Percentiles rank a stretch among this genome's conserved stretches.
Evolutionary conservation across 2,888 invertebrate genomes (phyloP).

Genomic region (Gortyna flavago): DNA sequence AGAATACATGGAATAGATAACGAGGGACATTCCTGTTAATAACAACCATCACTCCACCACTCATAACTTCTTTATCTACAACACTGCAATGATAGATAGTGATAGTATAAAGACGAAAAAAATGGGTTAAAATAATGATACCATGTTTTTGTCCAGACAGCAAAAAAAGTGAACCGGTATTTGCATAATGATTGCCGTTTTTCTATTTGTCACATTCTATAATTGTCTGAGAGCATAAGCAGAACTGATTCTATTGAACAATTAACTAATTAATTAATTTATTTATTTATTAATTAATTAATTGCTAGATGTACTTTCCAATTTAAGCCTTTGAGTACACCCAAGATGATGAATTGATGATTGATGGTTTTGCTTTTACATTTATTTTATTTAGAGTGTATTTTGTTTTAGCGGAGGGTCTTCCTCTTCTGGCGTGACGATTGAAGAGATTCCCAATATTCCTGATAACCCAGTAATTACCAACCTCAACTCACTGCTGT

Average conservation of each 20-base stretch:
- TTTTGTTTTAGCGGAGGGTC: slow-evolving; percentile 44
- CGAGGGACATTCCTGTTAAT: not conserved
- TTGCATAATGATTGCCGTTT: not conserved
- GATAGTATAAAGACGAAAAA: no score
- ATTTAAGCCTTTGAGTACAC: slow-evolving; percentile 8
- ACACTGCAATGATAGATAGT: no score
- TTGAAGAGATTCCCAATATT: slow-evolving; percentile 47
- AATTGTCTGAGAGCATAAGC: no score
- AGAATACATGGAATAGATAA: not conserved
- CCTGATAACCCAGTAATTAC: slow-evolving; percentile 70
- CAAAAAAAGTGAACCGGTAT: not conserved
- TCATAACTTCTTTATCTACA: not conserved
- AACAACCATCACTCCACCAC: not conserved
- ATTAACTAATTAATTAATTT: no score
- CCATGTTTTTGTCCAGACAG: no score
- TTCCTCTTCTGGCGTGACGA: slow-evolving; percentile 13
- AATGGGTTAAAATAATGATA: no score
- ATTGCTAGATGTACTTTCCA: no score
- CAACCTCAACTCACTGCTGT: slow-evolving; percentile 77
- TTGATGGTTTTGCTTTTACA: no score
- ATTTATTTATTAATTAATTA: no score
- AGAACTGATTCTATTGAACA: no score
- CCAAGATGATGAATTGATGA: no score
- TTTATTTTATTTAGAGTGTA: not conserved
- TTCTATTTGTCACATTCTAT: not conserved